phyloP scores from a whole-genome alignment of 2,888 invertebrate species.

The Drosophila affinis region DNA sequence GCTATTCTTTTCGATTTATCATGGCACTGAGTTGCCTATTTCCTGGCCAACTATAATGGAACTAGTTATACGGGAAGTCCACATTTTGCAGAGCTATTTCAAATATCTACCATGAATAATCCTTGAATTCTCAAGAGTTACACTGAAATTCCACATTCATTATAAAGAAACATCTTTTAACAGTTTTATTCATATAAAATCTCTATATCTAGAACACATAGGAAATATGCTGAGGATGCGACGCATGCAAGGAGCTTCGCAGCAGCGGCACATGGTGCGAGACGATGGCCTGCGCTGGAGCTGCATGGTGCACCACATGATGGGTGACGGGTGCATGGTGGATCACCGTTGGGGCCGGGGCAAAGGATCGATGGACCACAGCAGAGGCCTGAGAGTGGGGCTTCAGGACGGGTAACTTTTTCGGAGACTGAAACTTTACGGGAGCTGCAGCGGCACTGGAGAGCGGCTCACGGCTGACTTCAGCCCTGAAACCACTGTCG shows the following conservation, averaged over 20 bases:
- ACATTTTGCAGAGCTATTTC: background rate
- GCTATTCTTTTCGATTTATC: background rate
- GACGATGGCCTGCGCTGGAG: constrained; percentile 58
- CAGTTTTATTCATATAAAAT: constrained; percentile 7
- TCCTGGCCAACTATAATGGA: background rate
- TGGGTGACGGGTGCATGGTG: constrained; percentile 72
- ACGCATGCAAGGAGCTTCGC: constrained; percentile 59
- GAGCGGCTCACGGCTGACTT: constrained; percentile 84
- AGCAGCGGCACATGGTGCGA: constrained; percentile 70
- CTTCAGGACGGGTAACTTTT: constrained; percentile 38
- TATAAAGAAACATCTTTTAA: background rate
- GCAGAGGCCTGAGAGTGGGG: constrained; percentile 54
- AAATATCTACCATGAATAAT: too few relatives aligned
- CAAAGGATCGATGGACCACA: constrained; percentile 54
- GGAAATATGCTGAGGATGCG: constrained; percentile 72
- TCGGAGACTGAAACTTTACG: constrained; percentile 41
- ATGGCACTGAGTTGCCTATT: background rate
- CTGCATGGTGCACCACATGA: constrained; percentile 57
- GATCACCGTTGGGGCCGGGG: constrained; percentile 64
- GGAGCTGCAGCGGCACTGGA: constrained; percentile 51
- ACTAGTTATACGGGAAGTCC: background rate
- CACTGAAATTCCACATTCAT: too few relatives aligned
- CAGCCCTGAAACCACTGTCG: constrained; percentile 85
- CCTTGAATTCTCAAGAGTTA: too few relatives aligned
- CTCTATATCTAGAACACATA: constrained; percentile 65